Base-by-base conservation (phyloP, 1,140 invertebrate genomes). In the Berghia stephanieae region DNA sequence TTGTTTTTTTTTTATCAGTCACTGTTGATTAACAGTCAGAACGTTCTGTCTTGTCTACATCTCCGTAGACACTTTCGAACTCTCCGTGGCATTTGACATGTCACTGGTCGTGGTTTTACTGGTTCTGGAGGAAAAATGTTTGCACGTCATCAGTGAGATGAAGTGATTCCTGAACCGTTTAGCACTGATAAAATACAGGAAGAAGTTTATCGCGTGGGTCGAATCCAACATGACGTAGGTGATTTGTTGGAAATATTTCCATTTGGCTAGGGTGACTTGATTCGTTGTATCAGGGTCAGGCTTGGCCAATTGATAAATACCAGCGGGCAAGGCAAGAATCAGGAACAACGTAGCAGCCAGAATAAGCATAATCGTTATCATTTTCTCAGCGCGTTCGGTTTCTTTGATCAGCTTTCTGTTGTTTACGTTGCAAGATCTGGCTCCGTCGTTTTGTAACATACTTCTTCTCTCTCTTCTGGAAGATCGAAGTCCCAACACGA, bases 161-260 rank as follows among this genome's bases (percentile, higher is more conserved):
- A 83, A 83, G 36, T 80, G 79, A 13, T 75, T 40, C 24, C 85
- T 73, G 77, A 86, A 86, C 57, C 81, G 80, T 46, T 76, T 75
- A 0, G 81, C 85, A 34, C 81, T 81, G 6, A 86, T 57, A 70
- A 83, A 86, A 55, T 85, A 86, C 13, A 86, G 57, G 63, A 83
- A 86, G 75, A 86, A 86, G 75, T 86, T 86, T 10, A 86, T 52
- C 1, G 83, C 83, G 60, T 86, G 85, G 42, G 82, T 83, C 3
- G 81, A 38, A 67, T 86, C 85, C 0, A 78, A 75, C 6, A 86
- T 49, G n/a, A 84, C 24, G 44, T 80, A 83, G 4, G 82, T 68
- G 31, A 86, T 55, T 40, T 84, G 79, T 36, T 70, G 10, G 42
- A 80, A 75, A 6, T 78, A 24, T 13, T 21, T 2, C 63, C 49